Evolutionary conservation across 2,797 vertebrate species (phyloP), one percentile per base, ranked within the genome.

Genomic region (Chelidonichthys spinosus): DNA sequence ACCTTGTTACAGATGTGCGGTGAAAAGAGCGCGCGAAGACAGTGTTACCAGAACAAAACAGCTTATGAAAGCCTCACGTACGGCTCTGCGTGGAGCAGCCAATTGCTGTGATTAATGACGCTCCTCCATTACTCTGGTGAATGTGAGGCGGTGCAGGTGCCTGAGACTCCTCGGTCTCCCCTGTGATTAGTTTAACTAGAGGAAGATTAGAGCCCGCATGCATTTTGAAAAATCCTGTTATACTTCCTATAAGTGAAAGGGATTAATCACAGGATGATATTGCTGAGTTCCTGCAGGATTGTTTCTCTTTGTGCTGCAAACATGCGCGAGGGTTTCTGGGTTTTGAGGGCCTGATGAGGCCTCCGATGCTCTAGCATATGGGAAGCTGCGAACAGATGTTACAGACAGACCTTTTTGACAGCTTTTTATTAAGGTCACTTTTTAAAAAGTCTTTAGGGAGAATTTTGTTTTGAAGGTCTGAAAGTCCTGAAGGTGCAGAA

Each of bases 181-280:
- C 60, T 86, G 73, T 74, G 69, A 87, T 87, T 83, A 79, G 50
- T 67, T 62, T 63, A 73, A 79, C 0, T 7, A 77, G 52, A 72
- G 40, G 17, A 66, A 60, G 69, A 86, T 86, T 76, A 68, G 33
- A 79, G 42, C 47, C 25, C 42, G 70, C 52, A 14, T 49, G 32
- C 39, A 33, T 79, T 33, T 58, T 40, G 61, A 78, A 69, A 81
- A 77, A 81, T 47, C 47, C 35, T 0, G 10, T 67, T 67, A 72
- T 42, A 61, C 39, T 63, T 72, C 39, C 36, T 40, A 4, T 3
- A 3, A 81, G 42, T 69, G 69, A 85, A 85, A 80, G 69, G 56
- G 81, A 65, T 68, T 72, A 85, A 86, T 89, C 62, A 58, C 76
- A 82, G 74, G 69, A 80, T 81, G 76, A 66, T 47, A 18, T 1